These are phyloP conservation scores for Camelus dromedarius DNA, from an alignment of 2,113 vertebrate species.

Conservation along the genomic window DNA sequence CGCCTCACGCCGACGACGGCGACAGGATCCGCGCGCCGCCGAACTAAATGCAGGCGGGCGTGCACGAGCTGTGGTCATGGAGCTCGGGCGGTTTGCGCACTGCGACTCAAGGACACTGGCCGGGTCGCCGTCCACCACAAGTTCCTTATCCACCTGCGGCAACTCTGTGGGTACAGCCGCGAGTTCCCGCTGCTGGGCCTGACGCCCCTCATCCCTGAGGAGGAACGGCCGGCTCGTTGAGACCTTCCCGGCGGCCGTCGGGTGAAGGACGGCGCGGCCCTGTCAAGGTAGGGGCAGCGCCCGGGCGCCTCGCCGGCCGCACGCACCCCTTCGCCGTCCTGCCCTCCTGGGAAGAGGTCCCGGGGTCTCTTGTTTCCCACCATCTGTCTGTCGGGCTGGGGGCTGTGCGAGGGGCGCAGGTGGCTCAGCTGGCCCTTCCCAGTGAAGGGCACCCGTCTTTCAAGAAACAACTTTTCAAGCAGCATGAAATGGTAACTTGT, in stretches of 20 bases:
- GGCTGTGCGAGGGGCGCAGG: not conserved
- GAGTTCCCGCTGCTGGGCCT: slow-evolving; percentile 83
- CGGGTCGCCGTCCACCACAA: no score
- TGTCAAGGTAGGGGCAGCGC: slow-evolving; percentile 84
- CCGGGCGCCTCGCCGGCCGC: no score
- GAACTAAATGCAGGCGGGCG: no score
- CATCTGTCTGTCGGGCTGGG: not conserved
- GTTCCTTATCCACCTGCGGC: not conserved
- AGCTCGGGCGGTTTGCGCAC: no score
- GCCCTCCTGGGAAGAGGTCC: not conserved
- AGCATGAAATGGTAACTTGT: not conserved
- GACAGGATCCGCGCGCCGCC: no score
- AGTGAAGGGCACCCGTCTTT: no score
- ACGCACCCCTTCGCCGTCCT: not conserved
- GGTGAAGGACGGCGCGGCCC: slow-evolving; percentile 96
- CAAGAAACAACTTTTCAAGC: not conserved
- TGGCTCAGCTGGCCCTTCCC: not conserved
- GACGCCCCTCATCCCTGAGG: slow-evolving; percentile 95
- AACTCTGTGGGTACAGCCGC: not conserved
- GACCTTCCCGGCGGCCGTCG: slow-evolving; percentile 95
- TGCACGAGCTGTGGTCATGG: no score
- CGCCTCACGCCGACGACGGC: no score
- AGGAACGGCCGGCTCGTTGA: slow-evolving; percentile 96
- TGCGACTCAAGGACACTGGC: no score
- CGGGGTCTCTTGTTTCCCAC: not conserved